phyloP scores from a whole-genome alignment of 2,888 invertebrate genomes.

The Cephus rjabovi region DNA sequence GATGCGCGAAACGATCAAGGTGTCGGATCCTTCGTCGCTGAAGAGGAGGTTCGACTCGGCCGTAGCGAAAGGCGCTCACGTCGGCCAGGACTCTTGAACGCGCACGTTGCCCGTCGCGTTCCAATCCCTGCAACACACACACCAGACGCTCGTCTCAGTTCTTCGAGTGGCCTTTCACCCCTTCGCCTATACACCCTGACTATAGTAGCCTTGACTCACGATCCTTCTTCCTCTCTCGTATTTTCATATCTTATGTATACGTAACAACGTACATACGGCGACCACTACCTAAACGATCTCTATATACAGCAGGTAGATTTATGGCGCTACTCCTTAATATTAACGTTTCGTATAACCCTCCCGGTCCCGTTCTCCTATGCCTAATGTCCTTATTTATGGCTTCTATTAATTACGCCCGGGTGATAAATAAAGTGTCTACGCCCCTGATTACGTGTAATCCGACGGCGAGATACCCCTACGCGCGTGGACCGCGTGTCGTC shows the following conservation, averaged over 20 bases:
- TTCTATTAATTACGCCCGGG: slow-evolving; percentile 10
- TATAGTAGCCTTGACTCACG: slow-evolving; percentile 5
- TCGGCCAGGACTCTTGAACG: slow-evolving; percentile 66
- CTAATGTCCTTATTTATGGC: slow-evolving; percentile 10
- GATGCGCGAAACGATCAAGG: slow-evolving; percentile 59
- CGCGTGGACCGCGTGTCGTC: neutral
- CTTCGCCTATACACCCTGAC: slow-evolving; percentile 9
- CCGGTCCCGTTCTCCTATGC: slow-evolving; percentile 1
- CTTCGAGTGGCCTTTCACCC: slow-evolving; percentile 13
- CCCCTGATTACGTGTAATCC: slow-evolving; percentile 6
- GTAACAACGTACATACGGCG: no score
- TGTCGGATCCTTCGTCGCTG: slow-evolving; percentile 58
- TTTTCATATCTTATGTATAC: neutral
- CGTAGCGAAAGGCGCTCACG: slow-evolving; percentile 62
- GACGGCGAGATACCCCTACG: neutral
- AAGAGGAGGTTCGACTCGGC: slow-evolving; percentile 56
- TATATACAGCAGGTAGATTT: neutral
- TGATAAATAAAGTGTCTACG: slow-evolving; percentile 2
- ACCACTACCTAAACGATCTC: no score
- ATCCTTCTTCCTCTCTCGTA: neutral
- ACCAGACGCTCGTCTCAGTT: slow-evolving; percentile 28
- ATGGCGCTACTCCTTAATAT: slow-evolving; percentile 1
- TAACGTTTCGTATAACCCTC: neutral
- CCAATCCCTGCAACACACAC: slow-evolving; percentile 64
- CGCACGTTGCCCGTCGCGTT: slow-evolving; percentile 64